phyloP scores from a whole-genome alignment of 37 sponge, comb jelly and placozoan genomes.

The Trichoplax adhaerens region DNA sequence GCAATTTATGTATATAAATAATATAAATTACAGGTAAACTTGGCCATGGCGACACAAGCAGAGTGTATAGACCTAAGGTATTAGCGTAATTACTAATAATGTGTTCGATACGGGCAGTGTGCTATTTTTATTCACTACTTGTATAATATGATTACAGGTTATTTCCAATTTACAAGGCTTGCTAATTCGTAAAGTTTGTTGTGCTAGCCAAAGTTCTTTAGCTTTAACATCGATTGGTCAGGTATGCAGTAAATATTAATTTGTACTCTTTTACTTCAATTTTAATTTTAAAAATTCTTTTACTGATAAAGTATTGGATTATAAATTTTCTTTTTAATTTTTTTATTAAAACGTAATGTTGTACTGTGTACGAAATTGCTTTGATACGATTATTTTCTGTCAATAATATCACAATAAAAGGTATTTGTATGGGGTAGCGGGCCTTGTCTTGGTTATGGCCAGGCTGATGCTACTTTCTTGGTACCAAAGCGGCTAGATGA shows the following conservation, averaged over 20 bases:
- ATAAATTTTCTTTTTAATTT: too few species aligned
- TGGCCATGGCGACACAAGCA: constrained; percentile 66
- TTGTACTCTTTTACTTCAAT: too few species aligned
- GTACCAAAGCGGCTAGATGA: constrained; percentile 43
- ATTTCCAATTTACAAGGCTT: constrained; percentile 40
- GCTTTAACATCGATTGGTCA: constrained; percentile 37
- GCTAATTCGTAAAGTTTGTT: constrained; percentile 39
- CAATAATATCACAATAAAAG: background rate
- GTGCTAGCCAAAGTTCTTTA: constrained; percentile 38
- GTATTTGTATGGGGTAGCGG: constrained; percentile 23
- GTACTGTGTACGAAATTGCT: too few species aligned
- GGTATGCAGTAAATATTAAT: background rate
- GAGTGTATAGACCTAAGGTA: constrained; percentile 39
- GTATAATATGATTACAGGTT: constrained; percentile 13
- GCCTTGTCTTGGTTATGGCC: constrained; percentile 19
- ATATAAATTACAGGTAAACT: constrained; percentile 12
- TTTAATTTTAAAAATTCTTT: too few species aligned
- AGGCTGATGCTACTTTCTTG: constrained; percentile 16
- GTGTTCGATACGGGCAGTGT: background rate
- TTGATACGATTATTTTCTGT: background rate
- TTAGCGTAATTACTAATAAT: background rate
- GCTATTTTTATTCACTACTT: background rate
- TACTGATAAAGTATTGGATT: too few species aligned
- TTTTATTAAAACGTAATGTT: too few species aligned
- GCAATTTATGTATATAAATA: too few species aligned